These are phyloP conservation scores for Drosophila falleni DNA, from an alignment of 2,888 invertebrate genomes.

Conservation along the genomic window DNA sequence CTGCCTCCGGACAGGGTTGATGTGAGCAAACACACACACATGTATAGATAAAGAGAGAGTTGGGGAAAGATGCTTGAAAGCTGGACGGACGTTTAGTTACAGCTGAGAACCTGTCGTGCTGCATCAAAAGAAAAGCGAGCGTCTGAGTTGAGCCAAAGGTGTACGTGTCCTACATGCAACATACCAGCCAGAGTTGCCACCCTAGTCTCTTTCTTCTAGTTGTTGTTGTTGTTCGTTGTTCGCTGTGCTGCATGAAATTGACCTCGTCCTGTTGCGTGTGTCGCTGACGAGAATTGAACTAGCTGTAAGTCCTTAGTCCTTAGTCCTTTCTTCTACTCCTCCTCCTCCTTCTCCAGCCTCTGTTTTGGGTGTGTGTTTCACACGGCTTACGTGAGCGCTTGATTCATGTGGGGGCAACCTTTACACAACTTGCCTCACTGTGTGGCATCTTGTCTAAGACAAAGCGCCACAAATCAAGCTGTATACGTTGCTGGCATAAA, in stretches of 20 bases:
- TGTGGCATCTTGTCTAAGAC: slow-evolving; percentile 40
- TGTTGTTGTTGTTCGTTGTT: background rate
- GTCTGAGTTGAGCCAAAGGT: slow-evolving; percentile 35
- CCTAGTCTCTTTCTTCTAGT: background rate
- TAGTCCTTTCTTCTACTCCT: background rate
- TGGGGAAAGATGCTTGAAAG: slow-evolving; percentile 23
- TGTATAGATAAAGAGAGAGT: background rate
- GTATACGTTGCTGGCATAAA: slow-evolving; percentile 54
- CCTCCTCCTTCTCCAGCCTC: background rate
- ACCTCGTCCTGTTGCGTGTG: slow-evolving; percentile 70
- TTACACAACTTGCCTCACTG: background rate
- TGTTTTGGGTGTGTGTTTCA: slow-evolving; percentile 39
- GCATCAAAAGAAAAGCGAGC: slow-evolving; percentile 61
- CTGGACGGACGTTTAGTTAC: slow-evolving; percentile 77
- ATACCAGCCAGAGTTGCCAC: slow-evolving; percentile 13
- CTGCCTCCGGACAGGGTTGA: slow-evolving; percentile 30
- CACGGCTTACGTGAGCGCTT: slow-evolving; percentile 57
- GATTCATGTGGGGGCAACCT: slow-evolving; percentile 35
- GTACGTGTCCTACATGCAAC: slow-evolving; percentile 71
- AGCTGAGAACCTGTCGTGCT: slow-evolving; percentile 74
- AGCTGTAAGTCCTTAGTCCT: slow-evolving; percentile 14
- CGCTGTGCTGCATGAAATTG: slow-evolving; percentile 76
- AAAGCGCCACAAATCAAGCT: slow-evolving; percentile 64
- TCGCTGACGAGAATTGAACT: slow-evolving; percentile 52
- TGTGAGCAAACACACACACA: slow-evolving; percentile 27